phyloP scores from a whole-genome alignment of 1,140 invertebrate species.

The Drosophila repletoides region DNA sequence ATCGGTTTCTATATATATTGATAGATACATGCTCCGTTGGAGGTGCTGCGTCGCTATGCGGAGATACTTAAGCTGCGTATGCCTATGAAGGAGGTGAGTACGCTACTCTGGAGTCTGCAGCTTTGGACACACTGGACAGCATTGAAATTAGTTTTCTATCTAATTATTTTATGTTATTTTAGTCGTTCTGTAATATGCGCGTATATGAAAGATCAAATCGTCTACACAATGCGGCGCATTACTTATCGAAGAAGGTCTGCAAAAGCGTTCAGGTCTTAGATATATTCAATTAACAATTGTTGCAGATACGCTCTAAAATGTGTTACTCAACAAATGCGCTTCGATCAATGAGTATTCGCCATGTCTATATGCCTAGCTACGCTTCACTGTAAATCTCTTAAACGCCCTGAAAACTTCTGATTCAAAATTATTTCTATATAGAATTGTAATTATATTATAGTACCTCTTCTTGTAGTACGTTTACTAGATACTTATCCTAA shows the following conservation, averaged over 20 bases:
- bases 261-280: conserved; percentile 44
- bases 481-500: no score
- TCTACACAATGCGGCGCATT: conserved; percentile 71
- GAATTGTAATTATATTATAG: no score
- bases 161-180: conserved; percentile 54
- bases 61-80: conserved; percentile 97
- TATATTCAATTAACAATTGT: conserved; percentile 27
- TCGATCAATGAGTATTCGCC: conserved; percentile 5
- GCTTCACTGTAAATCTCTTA: background rate
- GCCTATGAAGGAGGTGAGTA: conserved; percentile 93
- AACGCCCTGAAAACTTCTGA: no score
- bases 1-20: conserved; percentile 4
- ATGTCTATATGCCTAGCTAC: background rate
- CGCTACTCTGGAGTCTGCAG: background rate
- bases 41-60: conserved; percentile 93
- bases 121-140: conserved; percentile 12
- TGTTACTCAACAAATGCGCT: conserved; percentile 1
- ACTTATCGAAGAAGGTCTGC: conserved; percentile 78
- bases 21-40: conserved; percentile 92
- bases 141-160: conserved; percentile 1
- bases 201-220: conserved; percentile 68
- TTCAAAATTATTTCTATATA: no score
- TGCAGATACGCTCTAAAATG: conserved; percentile 10
- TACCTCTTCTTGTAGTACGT: no score
- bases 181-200: conserved; percentile 64